Percentiles rank a stretch among this genome's conserved stretches.
Conservation (phyloP, 2,113 vertebrate species). For the Anoura caudifer region DNA sequence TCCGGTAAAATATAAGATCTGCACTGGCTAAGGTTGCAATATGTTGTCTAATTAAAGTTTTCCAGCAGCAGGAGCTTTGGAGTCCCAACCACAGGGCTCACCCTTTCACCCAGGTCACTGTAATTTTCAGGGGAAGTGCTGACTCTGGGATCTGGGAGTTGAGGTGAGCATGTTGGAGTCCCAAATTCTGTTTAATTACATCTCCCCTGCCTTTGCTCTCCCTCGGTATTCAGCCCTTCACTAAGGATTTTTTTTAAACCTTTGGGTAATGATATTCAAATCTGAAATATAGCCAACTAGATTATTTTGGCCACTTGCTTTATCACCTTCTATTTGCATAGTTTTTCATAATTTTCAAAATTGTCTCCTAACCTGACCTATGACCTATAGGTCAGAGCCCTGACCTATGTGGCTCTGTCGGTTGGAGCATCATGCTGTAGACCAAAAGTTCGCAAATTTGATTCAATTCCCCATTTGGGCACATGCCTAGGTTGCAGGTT, state of each 20-base stretch:
- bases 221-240: background rate
- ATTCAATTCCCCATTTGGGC: no score
- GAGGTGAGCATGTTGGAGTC: background rate
- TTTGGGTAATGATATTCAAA: background rate
- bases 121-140: slow-evolving; percentile 51
- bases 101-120: slow-evolving; percentile 27
- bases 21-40: background rate
- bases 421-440: no score
- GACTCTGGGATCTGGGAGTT: background rate
- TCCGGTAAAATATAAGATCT: slow-evolving; percentile 8
- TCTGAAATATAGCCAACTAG: background rate
- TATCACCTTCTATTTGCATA: background rate
- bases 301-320: slow-evolving; percentile 7
- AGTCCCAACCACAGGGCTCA: background rate
- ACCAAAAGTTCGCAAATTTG: no score
- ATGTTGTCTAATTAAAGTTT: slow-evolving; percentile 39
- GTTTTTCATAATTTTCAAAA: background rate
- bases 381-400: no score
- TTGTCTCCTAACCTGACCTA: background rate
- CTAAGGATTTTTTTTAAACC: background rate
- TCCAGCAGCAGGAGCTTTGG: background rate
- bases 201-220: background rate
- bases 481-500: no score
- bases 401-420: no score
- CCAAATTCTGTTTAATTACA: background rate